These are phyloP conservation scores for Podilymbus podiceps DNA, from an alignment of 2,113 vertebrate species.

Conservation along the genomic window DNA sequence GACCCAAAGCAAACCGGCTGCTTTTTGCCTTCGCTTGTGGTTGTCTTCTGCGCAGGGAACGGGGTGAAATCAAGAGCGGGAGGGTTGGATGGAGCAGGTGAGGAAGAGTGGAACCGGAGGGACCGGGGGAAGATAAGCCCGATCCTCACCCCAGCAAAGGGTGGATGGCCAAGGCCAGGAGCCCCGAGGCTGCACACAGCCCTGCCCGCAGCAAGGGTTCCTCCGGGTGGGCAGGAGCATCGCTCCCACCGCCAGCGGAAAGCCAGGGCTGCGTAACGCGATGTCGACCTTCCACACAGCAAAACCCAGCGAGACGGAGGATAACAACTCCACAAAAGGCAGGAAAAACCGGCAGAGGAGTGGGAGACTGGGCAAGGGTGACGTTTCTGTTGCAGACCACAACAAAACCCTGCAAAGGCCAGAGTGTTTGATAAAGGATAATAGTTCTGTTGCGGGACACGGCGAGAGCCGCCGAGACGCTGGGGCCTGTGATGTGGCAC, in stretches of 20 bases:
- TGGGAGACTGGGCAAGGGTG: background rate
- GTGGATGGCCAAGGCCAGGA: background rate
- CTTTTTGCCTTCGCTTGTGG: background rate
- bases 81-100: background rate
- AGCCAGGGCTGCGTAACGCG: background rate
- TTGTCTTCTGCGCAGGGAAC: background rate
- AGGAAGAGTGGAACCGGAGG: background rate
- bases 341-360: background rate
- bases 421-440: accelerated
- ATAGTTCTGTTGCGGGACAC: accelerated
- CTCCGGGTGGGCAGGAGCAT: background rate
- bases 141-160: background rate
- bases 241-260: accelerated
- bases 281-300: accelerated
- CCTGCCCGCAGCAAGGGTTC: accelerated
- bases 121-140: accelerated
- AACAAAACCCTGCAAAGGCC: background rate
- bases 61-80: background rate
- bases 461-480: background rate
- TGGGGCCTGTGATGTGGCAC: background rate
- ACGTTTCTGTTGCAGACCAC: accelerated
- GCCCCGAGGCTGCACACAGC: accelerated
- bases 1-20: background rate
- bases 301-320: accelerated
- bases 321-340: background rate